These are phyloP conservation scores for Hyla sarda DNA, from an alignment of 2,113 vertebrate genomes.

Conservation along the genomic window DNA sequence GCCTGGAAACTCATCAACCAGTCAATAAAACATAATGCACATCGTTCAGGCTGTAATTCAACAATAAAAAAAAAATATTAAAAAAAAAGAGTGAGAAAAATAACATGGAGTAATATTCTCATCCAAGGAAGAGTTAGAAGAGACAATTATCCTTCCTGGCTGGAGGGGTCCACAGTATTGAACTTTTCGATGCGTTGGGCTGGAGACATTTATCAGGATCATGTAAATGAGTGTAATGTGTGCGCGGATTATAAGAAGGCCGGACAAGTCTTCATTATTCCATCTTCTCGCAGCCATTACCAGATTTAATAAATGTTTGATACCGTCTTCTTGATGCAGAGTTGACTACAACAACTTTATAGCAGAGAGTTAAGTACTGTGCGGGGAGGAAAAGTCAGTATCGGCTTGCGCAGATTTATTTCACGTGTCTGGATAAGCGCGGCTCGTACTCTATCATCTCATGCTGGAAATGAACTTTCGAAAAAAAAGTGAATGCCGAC, in stretches of 20 bases:
- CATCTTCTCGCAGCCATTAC: neutral
- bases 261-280: neutral
- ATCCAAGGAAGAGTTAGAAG: neutral
- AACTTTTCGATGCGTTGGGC: neutral
- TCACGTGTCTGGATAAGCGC: neutral
- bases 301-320: constrained; percentile 21
- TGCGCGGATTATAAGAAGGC: neutral
- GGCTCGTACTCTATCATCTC: neutral
- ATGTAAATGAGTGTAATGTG: constrained; percentile 12
- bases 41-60: constrained; percentile 50
- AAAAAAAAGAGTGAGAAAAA: constrained; percentile 4
- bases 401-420: neutral
- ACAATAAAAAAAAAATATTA: neutral
- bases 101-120: constrained; percentile 4
- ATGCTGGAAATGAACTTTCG: constrained; percentile 1
- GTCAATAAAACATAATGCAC: constrained; percentile 56
- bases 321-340: neutral
- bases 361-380: constrained; percentile 10
- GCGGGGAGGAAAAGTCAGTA: neutral
- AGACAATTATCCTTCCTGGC: constrained; percentile 1
- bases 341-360: neutral
- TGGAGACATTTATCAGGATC: constrained; percentile 1
- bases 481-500: neutral
- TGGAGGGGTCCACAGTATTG: constrained; percentile 24
- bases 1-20: constrained; percentile 46